Conservation (phyloP, 2,113 vertebrate species). For the Indicator maculatus region DNA sequence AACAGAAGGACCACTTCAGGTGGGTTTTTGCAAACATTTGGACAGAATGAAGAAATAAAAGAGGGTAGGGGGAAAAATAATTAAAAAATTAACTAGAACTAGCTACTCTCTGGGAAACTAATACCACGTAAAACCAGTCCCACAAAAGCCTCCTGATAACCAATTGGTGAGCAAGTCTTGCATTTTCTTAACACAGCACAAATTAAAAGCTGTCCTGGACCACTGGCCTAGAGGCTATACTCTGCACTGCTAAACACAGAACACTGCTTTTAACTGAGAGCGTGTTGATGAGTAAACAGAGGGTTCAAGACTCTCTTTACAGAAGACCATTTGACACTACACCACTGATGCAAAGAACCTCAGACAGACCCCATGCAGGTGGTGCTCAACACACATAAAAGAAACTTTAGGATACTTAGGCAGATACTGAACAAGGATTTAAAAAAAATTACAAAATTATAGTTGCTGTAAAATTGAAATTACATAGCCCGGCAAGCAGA, state of each 20-base stretch:
- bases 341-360: accelerated
- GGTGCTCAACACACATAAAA: not conserved
- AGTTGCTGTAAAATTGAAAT: not conserved
- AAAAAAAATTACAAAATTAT: not conserved
- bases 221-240: not conserved
- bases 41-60: not conserved
- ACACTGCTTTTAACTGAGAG: not conserved
- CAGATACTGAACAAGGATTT: not conserved
- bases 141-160: not conserved
- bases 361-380: not conserved
- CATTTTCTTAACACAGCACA: not conserved
- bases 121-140: not conserved
- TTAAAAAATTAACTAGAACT: not conserved
- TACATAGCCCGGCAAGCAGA: not conserved
- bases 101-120: not conserved
- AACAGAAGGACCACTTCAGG: not conserved
- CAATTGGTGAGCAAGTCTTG: not conserved
- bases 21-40: not conserved
- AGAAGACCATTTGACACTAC: not conserved
- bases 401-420: not conserved
- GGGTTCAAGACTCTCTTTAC: not conserved
- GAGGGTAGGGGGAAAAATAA: accelerated
- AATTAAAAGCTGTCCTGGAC: not conserved
- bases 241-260: not conserved
- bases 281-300: not conserved